Base-by-base conservation (phyloP, 2,888 invertebrate genomes). In the Agrilus cyanescens region DNA sequence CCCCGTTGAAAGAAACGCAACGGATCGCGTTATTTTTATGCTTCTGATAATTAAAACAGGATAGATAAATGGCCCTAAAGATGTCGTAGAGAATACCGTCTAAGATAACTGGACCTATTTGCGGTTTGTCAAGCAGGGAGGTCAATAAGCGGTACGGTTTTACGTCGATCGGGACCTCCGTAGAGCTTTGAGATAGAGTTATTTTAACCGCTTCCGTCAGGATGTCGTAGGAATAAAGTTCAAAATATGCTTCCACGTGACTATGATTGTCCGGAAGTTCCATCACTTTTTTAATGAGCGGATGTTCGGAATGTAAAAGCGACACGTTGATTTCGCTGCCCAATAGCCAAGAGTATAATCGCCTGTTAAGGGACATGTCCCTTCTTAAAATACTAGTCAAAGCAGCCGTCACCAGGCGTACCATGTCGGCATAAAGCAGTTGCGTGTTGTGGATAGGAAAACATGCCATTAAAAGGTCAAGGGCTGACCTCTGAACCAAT, bases 291-390 rank as follows among this genome's bases (percentile, higher is more conserved):
- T 60, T 58, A 33, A 63, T 58, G 43, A 63, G 50, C 12, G 60
- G 60, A 46, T 66, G 65, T 38, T 65, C 63, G 7, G 62, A 56
- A 45, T 58, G 60, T 38, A 65, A 52, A n/a, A 59, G 53, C 13
- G 60, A 52, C 15, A 72, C 71, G 52, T 76, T 78, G 25, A 78
- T 73, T 60, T 84, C 83, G 6, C 76, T 75, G 33, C 85, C 86
- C 51, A 88, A 66, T 16, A 93, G 68, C 90, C 90, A 91, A 1
- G 85, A 82, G 64, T 85, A 89, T 25, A 91, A 68, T 29, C 90
- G 75, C 50, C 84, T 78, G 63, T 93, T 93, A 12, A 93, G 71
- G 20, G 89, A 90, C 85, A 90, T 90, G 61, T 93, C 91, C 46
- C 93, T 70, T 34, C 90, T 69, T 38, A 91, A 67, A 48, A 93